Conservation (phyloP, 2,888 invertebrate species). For the Lingula anatina region DNA sequence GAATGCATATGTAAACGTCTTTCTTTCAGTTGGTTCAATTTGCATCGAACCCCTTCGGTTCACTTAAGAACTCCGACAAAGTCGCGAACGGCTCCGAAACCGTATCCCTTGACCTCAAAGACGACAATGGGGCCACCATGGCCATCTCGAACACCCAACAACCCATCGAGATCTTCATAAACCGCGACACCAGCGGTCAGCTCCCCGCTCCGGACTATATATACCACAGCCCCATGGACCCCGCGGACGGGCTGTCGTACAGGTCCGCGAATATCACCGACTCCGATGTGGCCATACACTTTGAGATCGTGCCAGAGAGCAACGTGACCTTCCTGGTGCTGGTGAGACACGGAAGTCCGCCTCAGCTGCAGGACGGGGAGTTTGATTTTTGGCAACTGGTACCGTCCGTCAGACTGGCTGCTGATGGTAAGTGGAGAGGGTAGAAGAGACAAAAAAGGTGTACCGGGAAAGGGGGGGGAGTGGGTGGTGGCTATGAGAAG, state of each 20-base stretch:
- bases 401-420: background rate
- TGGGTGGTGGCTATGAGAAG: no score
- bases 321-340: slow-evolving; percentile 19
- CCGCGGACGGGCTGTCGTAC: slow-evolving; percentile 10
- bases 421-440: background rate
- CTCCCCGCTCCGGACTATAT: slow-evolving; percentile 5
- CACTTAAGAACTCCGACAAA: slow-evolving; percentile 4
- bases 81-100: slow-evolving; percentile 9
- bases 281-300: slow-evolving; percentile 9
- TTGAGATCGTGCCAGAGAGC: slow-evolving; percentile 12
- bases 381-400: slow-evolving; percentile 12
- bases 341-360: slow-evolving; percentile 12
- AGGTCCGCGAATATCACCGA: slow-evolving; percentile 8
- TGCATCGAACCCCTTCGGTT: slow-evolving; percentile 11
- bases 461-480: no score
- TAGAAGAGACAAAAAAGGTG: no score
- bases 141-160: slow-evolving; percentile 6
- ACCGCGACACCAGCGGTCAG: slow-evolving; percentile 12
- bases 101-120: slow-evolving; percentile 10
- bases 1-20: no score
- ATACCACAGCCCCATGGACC: slow-evolving; percentile 13
- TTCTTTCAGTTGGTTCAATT: slow-evolving; percentile 12
- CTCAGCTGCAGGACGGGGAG: slow-evolving; percentile 10
- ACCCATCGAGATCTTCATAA: slow-evolving; percentile 25
- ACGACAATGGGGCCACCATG: slow-evolving; percentile 10